These are phyloP conservation scores for Colletes latitarsis DNA, from an alignment of 1,140 invertebrate genomes.

Conservation along the genomic window DNA sequence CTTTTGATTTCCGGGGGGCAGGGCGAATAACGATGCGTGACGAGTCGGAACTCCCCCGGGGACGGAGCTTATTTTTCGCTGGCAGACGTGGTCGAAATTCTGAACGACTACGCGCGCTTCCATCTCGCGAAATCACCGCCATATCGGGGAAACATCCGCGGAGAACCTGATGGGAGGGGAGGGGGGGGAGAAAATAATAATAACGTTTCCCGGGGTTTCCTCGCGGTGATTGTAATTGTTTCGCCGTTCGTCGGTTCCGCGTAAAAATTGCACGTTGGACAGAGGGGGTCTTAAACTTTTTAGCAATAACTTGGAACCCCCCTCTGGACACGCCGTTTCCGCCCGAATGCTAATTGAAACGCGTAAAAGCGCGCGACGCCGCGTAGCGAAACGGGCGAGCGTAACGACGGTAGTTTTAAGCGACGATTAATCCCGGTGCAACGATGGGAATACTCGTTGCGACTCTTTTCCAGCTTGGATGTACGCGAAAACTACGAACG, in stretches of 20 bases:
- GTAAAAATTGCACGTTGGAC: background rate
- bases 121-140: background rate
- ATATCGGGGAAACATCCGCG: too few relatives aligned
- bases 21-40: constrained; percentile 17
- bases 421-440: constrained; percentile 16
- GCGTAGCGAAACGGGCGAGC: background rate
- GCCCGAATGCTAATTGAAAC: constrained; percentile 20
- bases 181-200: background rate
- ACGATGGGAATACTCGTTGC: background rate
- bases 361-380: background rate
- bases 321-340: background rate
- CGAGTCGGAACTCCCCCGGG: constrained; percentile 22
- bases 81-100: constrained; percentile 38
- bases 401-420: background rate
- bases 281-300: constrained; percentile 15
- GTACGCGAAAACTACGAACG: constrained; percentile 3
- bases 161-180: background rate
- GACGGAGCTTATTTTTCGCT: constrained; percentile 26
- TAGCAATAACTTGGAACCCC: background rate
- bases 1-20: background rate
- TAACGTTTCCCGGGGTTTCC: background rate
- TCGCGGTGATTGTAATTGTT: background rate
- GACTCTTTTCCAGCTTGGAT: too few relatives aligned
- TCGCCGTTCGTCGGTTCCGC: background rate
- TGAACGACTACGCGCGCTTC: background rate